Percentiles rank a stretch among this genome's conserved stretches.
These are phyloP conservation scores for Neodiprion fabricii DNA, from an alignment of 1,140 invertebrate species.

Conservation along the genomic window DNA sequence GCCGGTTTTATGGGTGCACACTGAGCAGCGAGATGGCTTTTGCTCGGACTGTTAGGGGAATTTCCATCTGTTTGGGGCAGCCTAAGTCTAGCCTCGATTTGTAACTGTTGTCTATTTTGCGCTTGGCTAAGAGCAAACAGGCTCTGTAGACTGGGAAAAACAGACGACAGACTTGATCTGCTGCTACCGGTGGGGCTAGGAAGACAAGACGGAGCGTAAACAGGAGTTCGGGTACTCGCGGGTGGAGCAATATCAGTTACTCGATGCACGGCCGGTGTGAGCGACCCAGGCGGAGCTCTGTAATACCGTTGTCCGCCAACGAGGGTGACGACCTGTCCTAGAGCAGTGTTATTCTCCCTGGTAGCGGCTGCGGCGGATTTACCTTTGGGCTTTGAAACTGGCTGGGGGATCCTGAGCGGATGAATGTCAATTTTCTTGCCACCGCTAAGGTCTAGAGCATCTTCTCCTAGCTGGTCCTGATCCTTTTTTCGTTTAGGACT, in stretches of 20 bases:
- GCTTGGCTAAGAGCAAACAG: conserved; percentile 44
- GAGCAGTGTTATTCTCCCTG: conserved; percentile 34
- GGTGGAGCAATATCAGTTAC: conserved; percentile 35
- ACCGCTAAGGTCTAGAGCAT: conserved; percentile 48
- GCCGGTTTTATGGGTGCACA: conserved; percentile 48
- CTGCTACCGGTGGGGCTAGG: conserved; percentile 24
- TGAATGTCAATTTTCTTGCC: conserved; percentile 40
- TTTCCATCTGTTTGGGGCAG: conserved; percentile 17
- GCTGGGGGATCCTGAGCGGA: conserved; percentile 43
- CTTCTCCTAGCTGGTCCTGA: conserved; percentile 25
- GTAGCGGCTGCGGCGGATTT: conserved; percentile 14
- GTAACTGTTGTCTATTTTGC: conserved; percentile 44
- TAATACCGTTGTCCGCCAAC: conserved; percentile 48
- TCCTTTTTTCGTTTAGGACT: conserved; percentile 24
- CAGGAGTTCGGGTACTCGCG: conserved; percentile 36
- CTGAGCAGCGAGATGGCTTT: conserved; percentile 48
- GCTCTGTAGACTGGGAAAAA: conserved; percentile 47
- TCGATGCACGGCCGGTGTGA: conserved; percentile 49
- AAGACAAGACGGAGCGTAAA: conserved; percentile 45
- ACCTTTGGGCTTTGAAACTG: conserved; percentile 37
- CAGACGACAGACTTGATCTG: conserved; percentile 30
- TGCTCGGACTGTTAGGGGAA: conserved; percentile 23
- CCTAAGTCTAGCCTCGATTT: conserved; percentile 36
- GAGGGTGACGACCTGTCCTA: conserved; percentile 48
- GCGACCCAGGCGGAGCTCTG: conserved; percentile 47